phyloP scores from a whole-genome alignment of 92 coral and sea anemone genomes.

The Siderastrea radians region DNA sequence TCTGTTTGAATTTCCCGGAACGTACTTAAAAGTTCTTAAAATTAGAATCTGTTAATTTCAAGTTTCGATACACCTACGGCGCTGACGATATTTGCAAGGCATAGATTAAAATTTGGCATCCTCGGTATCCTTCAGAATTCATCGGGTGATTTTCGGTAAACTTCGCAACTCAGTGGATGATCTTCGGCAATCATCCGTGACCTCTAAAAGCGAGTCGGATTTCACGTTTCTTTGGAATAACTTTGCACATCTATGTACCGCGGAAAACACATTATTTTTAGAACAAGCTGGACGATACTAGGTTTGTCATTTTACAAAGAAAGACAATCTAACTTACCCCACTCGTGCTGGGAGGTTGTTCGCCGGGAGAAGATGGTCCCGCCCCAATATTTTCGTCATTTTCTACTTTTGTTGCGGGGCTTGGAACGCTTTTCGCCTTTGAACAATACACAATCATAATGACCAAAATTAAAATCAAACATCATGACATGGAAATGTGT shows the following conservation, averaged over 20 bases:
- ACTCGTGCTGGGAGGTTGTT: constrained; percentile 1
- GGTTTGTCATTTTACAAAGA: background rate
- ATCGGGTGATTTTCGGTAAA: too few species aligned
- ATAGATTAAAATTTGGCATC: too few species aligned
- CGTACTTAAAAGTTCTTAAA: background rate
- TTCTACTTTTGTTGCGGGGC: constrained; percentile 1
- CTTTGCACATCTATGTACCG: too few species aligned
- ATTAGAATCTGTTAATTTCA: background rate
- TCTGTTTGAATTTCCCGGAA: background rate
- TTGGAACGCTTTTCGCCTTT: constrained; percentile 18
- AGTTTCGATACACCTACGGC: too few species aligned
- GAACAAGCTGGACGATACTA: too few species aligned
- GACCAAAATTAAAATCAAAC: background rate
- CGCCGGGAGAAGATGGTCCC: background rate
- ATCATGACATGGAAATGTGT: background rate
- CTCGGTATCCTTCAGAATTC: too few species aligned
- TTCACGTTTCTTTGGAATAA: background rate
- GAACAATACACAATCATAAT: background rate
- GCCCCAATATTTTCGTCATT: constrained; percentile 6
- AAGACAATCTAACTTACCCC: constrained; percentile 22
- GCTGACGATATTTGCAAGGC: too few species aligned
- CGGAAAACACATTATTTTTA: too few species aligned
- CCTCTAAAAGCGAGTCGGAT: background rate
- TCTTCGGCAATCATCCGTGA: background rate
- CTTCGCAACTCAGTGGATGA: too few species aligned